A percentile compares a stretch with the other conserved stretches of the same genome.
Evolutionary conservation across 37 sponge, comb jelly and placozoan genomes (phyloP).

Genomic region (Tethya wilhelma): DNA sequence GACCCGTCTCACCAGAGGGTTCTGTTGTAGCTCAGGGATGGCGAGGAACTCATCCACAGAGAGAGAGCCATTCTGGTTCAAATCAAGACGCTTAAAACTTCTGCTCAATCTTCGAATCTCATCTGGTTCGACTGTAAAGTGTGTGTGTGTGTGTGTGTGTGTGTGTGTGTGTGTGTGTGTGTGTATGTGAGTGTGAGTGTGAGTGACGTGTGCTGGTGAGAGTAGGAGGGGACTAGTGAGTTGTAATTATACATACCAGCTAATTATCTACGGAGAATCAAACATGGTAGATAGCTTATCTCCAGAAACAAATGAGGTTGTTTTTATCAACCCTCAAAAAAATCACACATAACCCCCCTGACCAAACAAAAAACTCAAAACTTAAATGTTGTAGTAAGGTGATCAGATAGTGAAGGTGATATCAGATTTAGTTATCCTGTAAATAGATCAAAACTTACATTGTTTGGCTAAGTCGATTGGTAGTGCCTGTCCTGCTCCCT

Average conservation of each 20-base stretch:
- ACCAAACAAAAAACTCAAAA: too few relatives aligned
- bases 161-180: conserved; percentile 12
- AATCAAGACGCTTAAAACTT: conserved; percentile 92
- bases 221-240: neutral
- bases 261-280: neutral
- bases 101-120: conserved; percentile 90
- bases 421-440: too few relatives aligned
- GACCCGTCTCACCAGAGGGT: conserved; percentile 96
- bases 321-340: too few relatives aligned
- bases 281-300: too few relatives aligned
- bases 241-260: neutral
- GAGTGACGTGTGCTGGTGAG: neutral
- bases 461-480: conserved; percentile 53
- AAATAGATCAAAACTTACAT: conserved; percentile 66
- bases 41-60: conserved; percentile 95
- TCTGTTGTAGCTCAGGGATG: conserved; percentile 98
- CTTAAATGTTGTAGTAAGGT: too few relatives aligned
- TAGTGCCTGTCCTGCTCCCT: conserved; percentile 81
- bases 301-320: too few relatives aligned
- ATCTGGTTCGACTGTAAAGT: conserved; percentile 80
- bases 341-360: too few relatives aligned
- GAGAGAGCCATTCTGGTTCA: conserved; percentile 95
- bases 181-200: too few relatives aligned
- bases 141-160: neutral
- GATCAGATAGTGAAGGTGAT: too few relatives aligned